phyloP scores from a whole-genome alignment of 2,797 vertebrate species.

The Sebastes jordani region DNA sequence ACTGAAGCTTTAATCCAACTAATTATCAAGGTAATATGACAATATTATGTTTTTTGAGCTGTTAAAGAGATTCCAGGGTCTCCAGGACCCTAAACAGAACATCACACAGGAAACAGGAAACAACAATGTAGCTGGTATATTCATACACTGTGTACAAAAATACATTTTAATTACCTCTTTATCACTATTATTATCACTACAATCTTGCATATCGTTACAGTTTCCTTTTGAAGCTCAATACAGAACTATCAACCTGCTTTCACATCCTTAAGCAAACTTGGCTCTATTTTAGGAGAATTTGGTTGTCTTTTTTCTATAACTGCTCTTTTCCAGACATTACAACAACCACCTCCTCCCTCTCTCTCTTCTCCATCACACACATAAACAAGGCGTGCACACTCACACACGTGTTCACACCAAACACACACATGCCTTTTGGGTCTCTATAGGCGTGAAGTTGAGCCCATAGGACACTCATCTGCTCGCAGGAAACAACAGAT shows the following conservation, averaged over 20 bases:
- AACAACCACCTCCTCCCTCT: background rate
- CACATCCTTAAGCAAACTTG: background rate
- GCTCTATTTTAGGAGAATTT: background rate
- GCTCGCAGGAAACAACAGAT: constrained; percentile 71
- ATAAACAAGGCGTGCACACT: background rate
- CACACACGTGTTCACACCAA: background rate
- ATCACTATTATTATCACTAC: background rate
- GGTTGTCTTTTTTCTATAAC: background rate
- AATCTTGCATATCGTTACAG: background rate
- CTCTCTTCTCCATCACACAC: background rate
- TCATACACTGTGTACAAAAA: background rate
- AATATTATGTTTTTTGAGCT: background rate
- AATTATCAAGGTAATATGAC: background rate
- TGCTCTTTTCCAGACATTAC: background rate
- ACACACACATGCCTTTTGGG: background rate
- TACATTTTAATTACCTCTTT: background rate
- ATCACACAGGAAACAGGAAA: background rate
- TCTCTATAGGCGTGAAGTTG: constrained; percentile 53
- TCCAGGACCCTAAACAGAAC: background rate
- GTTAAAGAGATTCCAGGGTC: background rate
- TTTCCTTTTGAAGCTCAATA: background rate
- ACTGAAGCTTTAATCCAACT: too few relatives aligned
- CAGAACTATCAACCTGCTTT: background rate
- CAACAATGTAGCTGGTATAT: background rate
- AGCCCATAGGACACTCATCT: constrained; percentile 71